These are phyloP conservation scores for Phenganax stokvisi DNA, from an alignment of 92 coral and sea anemone species.

Conservation along the genomic window DNA sequence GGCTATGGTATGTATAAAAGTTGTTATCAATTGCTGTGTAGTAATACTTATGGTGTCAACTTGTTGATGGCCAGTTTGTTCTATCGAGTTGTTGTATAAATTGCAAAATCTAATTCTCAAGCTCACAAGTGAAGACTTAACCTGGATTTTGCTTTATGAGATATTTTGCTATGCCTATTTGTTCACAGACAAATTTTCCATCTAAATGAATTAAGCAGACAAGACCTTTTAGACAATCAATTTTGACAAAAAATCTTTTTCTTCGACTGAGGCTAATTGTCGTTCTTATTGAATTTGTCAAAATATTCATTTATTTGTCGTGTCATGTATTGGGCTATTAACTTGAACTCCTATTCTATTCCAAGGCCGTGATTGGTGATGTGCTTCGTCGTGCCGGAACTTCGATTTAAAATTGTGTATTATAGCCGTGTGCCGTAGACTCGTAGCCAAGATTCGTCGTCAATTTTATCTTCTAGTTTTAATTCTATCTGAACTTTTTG, in stretches of 20 bases:
- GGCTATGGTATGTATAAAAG: slow-evolving; percentile 1
- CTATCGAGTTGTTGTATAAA: neutral
- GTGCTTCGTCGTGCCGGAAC: slow-evolving; percentile 20
- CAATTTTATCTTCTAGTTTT: slow-evolving; percentile 1
- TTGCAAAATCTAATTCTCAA: no score
- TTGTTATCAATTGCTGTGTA: neutral
- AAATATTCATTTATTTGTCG: neutral
- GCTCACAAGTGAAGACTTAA: no score
- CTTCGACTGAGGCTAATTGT: no score
- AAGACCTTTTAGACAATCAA: no score
- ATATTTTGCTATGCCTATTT: neutral
- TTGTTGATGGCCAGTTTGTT: no score
- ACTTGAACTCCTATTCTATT: slow-evolving; percentile 50
- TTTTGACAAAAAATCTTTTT: no score
- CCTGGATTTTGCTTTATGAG: no score
- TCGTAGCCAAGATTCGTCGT: neutral
- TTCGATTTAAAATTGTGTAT: slow-evolving; percentile 25
- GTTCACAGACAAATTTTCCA: neutral
- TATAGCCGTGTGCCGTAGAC: neutral
- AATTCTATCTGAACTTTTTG: neutral
- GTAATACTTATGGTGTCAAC: no score
- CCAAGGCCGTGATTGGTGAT: slow-evolving; percentile 88
- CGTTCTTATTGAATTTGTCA: no score
- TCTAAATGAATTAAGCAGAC: no score
- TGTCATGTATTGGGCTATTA: slow-evolving; percentile 7